phyloP scores from a whole-genome alignment of 2,888 invertebrate species.

The Caenorhabditis sp. region DNA sequence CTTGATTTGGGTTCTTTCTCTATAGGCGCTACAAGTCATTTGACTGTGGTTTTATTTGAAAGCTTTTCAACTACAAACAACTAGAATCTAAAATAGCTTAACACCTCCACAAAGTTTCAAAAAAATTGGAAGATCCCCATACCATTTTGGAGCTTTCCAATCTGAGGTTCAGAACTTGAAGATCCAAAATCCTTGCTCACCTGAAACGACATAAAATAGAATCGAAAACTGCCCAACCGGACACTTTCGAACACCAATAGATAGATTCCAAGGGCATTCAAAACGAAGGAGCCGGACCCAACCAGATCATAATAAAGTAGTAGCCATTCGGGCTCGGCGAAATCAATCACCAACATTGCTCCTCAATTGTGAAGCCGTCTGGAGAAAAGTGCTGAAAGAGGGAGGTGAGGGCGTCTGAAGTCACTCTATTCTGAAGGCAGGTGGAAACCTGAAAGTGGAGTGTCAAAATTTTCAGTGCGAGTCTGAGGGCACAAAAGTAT shows the following conservation, averaged over 20 bases:
- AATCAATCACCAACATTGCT: neutral
- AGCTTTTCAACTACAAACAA: too few species aligned
- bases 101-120: too few species aligned
- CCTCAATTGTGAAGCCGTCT: neutral
- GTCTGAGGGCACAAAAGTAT: too few species aligned
- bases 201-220: conserved; percentile 17
- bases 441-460: too few species aligned
- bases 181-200: neutral
- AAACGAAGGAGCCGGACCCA: neutral
- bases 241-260: neutral
- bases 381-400: too few species aligned
- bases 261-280: conserved; percentile 17
- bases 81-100: too few species aligned
- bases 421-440: neutral
- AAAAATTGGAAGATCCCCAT: neutral
- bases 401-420: neutral
- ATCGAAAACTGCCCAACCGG: conserved; percentile 1
- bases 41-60: too few species aligned
- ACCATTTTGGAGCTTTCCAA: too few species aligned
- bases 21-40: too few species aligned
- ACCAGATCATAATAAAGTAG: neutral
- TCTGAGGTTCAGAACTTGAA: neutral
- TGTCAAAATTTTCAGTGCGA: too few species aligned
- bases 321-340: conserved; percentile 2
- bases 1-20: too few species aligned